These are phyloP conservation scores for Blastobasis adustella DNA, from an alignment of 2,888 invertebrate species.

Conservation along the genomic window DNA sequence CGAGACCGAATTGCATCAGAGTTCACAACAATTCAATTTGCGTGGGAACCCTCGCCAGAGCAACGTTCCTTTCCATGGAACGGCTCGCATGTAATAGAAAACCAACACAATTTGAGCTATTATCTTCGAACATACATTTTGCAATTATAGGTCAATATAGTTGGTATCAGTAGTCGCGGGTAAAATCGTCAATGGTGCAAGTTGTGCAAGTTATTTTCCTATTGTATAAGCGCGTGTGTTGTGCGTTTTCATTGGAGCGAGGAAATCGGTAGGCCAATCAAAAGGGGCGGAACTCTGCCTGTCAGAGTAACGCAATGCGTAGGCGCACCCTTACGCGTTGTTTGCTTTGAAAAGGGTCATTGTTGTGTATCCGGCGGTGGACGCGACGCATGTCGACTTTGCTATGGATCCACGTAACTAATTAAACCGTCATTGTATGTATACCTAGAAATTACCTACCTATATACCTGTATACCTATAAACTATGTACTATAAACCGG, in stretches of 20 bases:
- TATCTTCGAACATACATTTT: slow-evolving; percentile 10
- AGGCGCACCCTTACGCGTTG: slow-evolving; percentile 57
- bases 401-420: neutral
- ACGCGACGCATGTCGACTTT: slow-evolving; percentile 1
- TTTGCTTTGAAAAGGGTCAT: slow-evolving; percentile 41
- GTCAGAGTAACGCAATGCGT: slow-evolving; percentile 59
- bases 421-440: too few relatives aligned
- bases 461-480: too few relatives aligned
- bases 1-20: slow-evolving; percentile 31
- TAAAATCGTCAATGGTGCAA: slow-evolving; percentile 46
- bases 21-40: slow-evolving; percentile 42
- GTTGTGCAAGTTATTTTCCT: slow-evolving; percentile 53
- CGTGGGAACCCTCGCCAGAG: slow-evolving; percentile 46
- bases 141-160: neutral
- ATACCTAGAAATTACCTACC: too few relatives aligned
- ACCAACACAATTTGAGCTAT: slow-evolving; percentile 27
- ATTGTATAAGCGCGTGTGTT: slow-evolving; percentile 23
- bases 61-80: slow-evolving; percentile 39
- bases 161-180: slow-evolving; percentile 13
- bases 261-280: slow-evolving; percentile 45
- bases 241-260: slow-evolving; percentile 50
- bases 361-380: slow-evolving; percentile 40
- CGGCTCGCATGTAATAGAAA: slow-evolving; percentile 30
- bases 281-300: slow-evolving; percentile 61
- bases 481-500: too few relatives aligned